Percentiles rank a stretch among this genome's conserved stretches.
phyloP scores from a whole-genome alignment of 2,797 vertebrate genomes.

The Notamacropus eugenii region DNA sequence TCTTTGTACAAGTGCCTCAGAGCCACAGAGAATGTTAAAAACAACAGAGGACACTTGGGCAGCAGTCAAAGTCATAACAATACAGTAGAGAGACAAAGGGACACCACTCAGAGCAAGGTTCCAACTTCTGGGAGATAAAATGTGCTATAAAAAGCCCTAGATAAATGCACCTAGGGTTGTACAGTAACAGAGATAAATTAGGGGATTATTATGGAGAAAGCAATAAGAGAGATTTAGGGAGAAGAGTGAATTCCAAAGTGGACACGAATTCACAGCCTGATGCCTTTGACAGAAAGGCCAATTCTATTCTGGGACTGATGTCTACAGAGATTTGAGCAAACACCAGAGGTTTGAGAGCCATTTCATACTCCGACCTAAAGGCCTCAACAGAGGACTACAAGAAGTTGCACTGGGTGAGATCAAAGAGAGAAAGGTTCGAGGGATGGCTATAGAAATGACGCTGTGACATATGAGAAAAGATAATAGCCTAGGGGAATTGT shows the following conservation, averaged over 20 bases:
- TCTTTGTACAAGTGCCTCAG: neutral
- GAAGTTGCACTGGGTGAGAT: conserved; percentile 13
- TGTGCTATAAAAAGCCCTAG: conserved; percentile 23
- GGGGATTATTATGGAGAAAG: conserved; percentile 12
- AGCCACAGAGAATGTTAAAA: conserved; percentile 15
- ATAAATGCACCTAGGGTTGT: neutral
- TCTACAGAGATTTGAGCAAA: conserved; percentile 32
- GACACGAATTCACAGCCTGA: neutral
- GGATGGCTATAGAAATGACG: conserved; percentile 9
- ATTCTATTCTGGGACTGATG: neutral
- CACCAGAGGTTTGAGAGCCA: neutral
- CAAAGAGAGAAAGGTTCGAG: conserved; percentile 28
- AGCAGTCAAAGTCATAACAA: neutral
- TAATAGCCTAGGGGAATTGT: neutral
- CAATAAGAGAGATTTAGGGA: neutral
- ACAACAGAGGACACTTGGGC: conserved; percentile 33
- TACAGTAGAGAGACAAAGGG: neutral
- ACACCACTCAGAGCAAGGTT: neutral
- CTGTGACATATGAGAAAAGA: neutral
- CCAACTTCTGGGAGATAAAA: neutral
- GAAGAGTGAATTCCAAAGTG: neutral
- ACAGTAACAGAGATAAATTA: neutral
- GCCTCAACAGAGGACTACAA: neutral
- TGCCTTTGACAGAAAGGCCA: conserved; percentile 10
- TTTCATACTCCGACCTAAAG: neutral